A percentile compares a stretch with the other conserved stretches of the same genome.
These are phyloP conservation scores for Eremophila alpestris DNA, from an alignment of 2,797 vertebrate species.

Conservation along the genomic window DNA sequence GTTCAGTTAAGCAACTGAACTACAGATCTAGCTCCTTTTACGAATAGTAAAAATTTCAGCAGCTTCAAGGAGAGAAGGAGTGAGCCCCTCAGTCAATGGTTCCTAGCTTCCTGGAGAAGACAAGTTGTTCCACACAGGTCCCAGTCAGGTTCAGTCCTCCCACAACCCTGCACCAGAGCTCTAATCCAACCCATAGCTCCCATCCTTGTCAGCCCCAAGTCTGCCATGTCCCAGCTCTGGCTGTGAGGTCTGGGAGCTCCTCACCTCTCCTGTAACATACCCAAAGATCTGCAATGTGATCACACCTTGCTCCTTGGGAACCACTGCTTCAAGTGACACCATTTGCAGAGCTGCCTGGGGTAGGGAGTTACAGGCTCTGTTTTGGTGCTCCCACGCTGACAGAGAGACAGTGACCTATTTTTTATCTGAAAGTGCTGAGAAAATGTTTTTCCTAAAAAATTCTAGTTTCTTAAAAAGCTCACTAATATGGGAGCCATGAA, in stretches of 20 bases:
- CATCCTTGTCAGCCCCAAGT: no score
- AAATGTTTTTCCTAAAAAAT: background rate
- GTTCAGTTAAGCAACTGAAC: background rate
- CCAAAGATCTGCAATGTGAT: background rate
- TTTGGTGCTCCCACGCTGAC: background rate
- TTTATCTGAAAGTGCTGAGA: background rate
- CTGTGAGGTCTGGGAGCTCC: background rate
- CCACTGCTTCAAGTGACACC: background rate
- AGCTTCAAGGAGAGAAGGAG: background rate
- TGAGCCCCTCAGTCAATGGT: background rate
- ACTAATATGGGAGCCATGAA: background rate
- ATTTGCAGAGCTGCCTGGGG: background rate
- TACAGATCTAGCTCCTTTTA: background rate
- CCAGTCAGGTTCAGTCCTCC: fast-evolving
- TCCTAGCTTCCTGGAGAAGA: background rate
- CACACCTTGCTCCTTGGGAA: fast-evolving
- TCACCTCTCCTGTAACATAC: background rate
- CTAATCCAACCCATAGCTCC: fast-evolving
- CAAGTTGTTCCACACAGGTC: fast-evolving
- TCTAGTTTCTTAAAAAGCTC: background rate
- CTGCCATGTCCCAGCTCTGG: background rate
- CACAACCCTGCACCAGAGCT: fast-evolving
- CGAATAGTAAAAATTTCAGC: background rate
- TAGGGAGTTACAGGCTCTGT: background rate
- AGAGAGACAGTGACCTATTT: background rate